These are phyloP conservation scores for Caenorhabditis sp. DNA, from an alignment of 2,888 invertebrate species.

Conservation along the genomic window DNA sequence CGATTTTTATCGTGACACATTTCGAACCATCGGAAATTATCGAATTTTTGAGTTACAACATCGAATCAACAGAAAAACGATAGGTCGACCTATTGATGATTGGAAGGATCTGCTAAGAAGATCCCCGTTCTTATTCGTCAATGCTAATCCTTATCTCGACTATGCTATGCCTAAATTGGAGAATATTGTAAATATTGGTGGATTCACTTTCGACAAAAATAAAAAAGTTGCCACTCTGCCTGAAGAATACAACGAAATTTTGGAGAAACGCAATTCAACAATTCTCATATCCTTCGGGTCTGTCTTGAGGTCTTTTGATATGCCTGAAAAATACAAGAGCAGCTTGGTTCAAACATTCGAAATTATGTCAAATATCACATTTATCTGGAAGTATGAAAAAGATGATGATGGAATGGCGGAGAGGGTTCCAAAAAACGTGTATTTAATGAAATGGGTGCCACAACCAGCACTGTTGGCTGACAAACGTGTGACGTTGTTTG, in stretches of 20 bases:
- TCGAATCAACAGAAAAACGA: neutral
- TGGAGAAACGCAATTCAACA: conserved; percentile 14
- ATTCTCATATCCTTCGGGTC: conserved; percentile 36
- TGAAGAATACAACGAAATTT: conserved; percentile 25
- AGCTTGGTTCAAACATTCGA: neutral
- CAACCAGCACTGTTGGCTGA: conserved; percentile 19
- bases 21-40: neutral
- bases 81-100: conserved; percentile 5
- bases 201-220: conserved; percentile 10
- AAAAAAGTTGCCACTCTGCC: neutral
- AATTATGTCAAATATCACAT: neutral
- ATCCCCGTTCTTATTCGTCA: conserved; percentile 19
- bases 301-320: conserved; percentile 23
- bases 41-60: neutral
- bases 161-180: conserved; percentile 6
- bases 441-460: conserved; percentile 32
- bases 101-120: conserved; percentile 14
- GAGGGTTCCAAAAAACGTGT: conserved; percentile 17
- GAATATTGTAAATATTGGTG: conserved; percentile 15
- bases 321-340: conserved; percentile 12
- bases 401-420: conserved; percentile 12
- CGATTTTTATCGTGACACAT: neutral
- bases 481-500: conserved; percentile 12
- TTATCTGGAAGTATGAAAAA: conserved; percentile 18
- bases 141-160: conserved; percentile 19